These are phyloP conservation scores for Platycheirus rosarum DNA, from an alignment of 2,888 invertebrate genomes.

Conservation along the genomic window DNA sequence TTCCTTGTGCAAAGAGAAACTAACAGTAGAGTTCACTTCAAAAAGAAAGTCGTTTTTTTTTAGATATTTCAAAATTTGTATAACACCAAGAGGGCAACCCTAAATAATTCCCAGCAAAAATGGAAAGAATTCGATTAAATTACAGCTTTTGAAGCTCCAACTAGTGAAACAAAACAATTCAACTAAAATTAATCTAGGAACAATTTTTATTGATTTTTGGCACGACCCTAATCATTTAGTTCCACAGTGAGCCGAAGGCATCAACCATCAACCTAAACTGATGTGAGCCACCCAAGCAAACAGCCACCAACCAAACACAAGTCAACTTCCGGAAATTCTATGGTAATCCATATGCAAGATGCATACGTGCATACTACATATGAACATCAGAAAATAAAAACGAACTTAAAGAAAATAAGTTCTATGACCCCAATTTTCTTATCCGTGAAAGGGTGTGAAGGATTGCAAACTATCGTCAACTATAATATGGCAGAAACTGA, in stretches of 20 bases:
- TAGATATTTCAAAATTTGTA: too few relatives aligned
- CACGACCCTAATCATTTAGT: too few relatives aligned
- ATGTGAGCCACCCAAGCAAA: not conserved
- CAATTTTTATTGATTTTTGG: too few relatives aligned
- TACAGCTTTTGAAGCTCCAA: too few relatives aligned
- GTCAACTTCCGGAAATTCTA: constrained; percentile 68
- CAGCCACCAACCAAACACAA: constrained; percentile 43
- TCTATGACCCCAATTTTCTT: constrained; percentile 61
- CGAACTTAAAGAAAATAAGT: constrained; percentile 32
- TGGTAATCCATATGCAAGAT: constrained; percentile 48
- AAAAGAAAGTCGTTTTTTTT: too few relatives aligned
- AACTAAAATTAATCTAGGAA: too few relatives aligned
- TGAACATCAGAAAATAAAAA: constrained; percentile 32
- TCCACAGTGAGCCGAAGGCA: constrained; percentile 10
- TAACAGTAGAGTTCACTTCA: too few relatives aligned
- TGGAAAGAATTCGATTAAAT: too few relatives aligned
- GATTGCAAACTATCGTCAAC: constrained; percentile 68
- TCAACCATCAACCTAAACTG: constrained; percentile 12
- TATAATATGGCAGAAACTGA: constrained; percentile 25
- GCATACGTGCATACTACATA: constrained; percentile 39
- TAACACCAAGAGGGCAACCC: too few relatives aligned
- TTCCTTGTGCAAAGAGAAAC: too few relatives aligned
- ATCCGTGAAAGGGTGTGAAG: constrained; percentile 44
- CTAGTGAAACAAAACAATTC: too few relatives aligned
- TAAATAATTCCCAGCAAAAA: too few relatives aligned